phyloP scores from a whole-genome alignment of 2,797 vertebrate genomes.

The Neostethus bicornis region DNA sequence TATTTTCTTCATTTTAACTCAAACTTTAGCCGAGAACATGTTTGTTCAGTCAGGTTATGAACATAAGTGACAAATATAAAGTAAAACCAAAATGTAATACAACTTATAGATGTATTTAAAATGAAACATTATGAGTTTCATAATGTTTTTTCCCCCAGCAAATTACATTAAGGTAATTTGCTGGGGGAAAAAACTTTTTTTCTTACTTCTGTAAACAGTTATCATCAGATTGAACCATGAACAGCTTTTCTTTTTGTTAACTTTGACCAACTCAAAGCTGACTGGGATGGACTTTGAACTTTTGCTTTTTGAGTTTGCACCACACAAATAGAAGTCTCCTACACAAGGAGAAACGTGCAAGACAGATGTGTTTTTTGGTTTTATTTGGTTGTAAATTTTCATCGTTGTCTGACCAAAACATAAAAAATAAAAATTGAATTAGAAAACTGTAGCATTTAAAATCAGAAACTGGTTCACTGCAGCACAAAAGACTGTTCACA shows the following conservation, averaged over 20 bases:
- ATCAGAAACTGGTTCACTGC: too few relatives aligned
- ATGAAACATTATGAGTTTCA: too few relatives aligned
- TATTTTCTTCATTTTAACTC: neutral
- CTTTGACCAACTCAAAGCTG: neutral
- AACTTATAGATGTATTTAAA: too few relatives aligned
- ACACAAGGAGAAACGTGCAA: neutral
- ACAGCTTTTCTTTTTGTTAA: neutral
- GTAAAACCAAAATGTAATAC: too few relatives aligned
- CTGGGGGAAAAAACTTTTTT: neutral
- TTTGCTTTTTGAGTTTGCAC: neutral
- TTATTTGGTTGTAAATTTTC: too few relatives aligned
- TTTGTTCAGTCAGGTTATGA: neutral
- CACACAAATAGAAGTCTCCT: neutral
- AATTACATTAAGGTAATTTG: too few relatives aligned
- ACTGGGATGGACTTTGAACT: slow-evolving; percentile 6
- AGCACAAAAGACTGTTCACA: too few relatives aligned
- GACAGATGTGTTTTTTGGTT: neutral
- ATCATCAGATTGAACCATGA: neutral
- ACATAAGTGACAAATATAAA: too few relatives aligned
- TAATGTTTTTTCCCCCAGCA: too few relatives aligned
- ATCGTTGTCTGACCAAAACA: too few relatives aligned
- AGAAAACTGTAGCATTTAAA: too few relatives aligned
- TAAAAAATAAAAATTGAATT: too few relatives aligned
- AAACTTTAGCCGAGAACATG: neutral
- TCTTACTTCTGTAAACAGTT: neutral